Base-by-base conservation (phyloP, 35 echinoderm and acorn worm genomes). In the Ptychodera flava region DNA sequence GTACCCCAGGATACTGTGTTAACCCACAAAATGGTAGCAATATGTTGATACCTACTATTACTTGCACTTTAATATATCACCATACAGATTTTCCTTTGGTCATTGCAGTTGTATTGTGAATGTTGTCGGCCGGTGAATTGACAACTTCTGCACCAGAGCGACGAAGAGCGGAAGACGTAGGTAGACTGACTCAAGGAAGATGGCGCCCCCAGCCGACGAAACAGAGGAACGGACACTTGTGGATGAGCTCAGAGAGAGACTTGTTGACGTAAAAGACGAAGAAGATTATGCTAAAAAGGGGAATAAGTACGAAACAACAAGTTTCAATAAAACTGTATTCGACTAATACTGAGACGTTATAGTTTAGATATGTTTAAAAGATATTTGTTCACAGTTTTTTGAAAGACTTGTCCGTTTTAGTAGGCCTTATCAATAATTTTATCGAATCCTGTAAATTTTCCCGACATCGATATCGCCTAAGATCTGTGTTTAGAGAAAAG, bases 301-400 rank as follows among this genome's bases (percentile, higher is more conserved):
- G 80, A 82, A 89, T 75, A 89, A 80, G 87, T 89, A 79, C 31
- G 77, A 38, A 75, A 77, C n/a, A n/a, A 15, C 75, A 15, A 77
- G 75, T n/a, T 15, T 77, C n/a, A 15, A 77, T 15, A n/a, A 29
- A 29, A 29, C 30, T 29, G n/a, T 10, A 29, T 80, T 12, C 78
- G 1, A 29, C 78, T 15, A 29, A 80, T 15, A 12, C 28, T 14
- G 30, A 32, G 28, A 29, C 1, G 31, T 1, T 29, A 29, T 80
- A 32, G 1, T 80, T 10, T 29, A 29, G 78, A 80, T 28, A 80
- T 80, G 78, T 29, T 80, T 29, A 29, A 28, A 29, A 6, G 78
- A 29, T 29, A 32, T 6, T 80, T 28, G 15, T 77, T 77, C 15
- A 77, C n/a, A 77, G 15, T 15, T 77, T 77, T 15, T 77, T 15